Base-by-base conservation (phyloP, 1,140 invertebrate species). In the Temnothorax nylanderi region DNA sequence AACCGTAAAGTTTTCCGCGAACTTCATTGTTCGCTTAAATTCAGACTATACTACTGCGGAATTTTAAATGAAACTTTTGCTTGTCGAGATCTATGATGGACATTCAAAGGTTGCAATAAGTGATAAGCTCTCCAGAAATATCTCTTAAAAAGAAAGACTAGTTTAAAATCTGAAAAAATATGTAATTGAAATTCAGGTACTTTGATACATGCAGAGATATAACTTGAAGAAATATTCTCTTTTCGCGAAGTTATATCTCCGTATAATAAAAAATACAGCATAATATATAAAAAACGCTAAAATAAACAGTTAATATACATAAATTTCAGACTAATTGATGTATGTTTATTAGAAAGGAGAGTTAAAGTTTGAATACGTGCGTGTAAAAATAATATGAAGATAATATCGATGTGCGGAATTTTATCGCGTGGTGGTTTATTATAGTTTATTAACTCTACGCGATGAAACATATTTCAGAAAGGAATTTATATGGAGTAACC, bases 401-500 rank as follows among this genome's bases (percentile, higher is more conserved):
- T 74, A 58, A 62, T 84, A 41, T 47, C n/a, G 41, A 16, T 47
- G 41, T 32, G 26, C 54, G 32, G 69, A 49, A 84, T 84, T 62
- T 32, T 32, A 84, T 84, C 54, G 54, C 13, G 18, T 60, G 41
- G 41, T 56, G 54, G 69, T 75, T 84, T 84, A 75, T 84, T 84
- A 26, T 26, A 84, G 56, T 84, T 75, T 84, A 75, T 74, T 62
- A 84, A 84, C 41, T 74, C 51, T n/a, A 47, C 26, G 10, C 51
- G 60, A 82, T 47, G 21, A 64, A 62, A 84, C 5, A 26, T 60
- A 84, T 44, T 81, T 81, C 34, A 49, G 69, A 5, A 74, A 60
- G 69, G 41, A 84, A 84, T 84, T 84, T 84, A 47, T 49, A 75
- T 84, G 54, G 41, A 74, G 26, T 75, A 75, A 62, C 69, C 13